Evolutionary conservation across 2,797 vertebrate species (phyloP), one percentile per base, ranked within the genome.

Genomic region (Choloepus didactylus): DNA sequence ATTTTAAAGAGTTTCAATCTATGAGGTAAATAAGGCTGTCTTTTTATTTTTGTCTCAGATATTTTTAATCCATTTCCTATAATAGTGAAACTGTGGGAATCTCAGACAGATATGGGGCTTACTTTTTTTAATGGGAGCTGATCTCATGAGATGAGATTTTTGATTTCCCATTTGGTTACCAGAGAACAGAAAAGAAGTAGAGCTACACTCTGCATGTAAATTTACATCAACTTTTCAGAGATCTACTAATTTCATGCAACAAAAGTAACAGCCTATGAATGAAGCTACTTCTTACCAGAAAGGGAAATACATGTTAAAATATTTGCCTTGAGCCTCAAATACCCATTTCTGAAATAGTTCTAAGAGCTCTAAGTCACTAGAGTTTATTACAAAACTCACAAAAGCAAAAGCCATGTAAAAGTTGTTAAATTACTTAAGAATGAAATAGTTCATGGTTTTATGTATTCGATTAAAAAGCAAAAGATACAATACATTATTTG

Each of bases 121-220:
- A 75, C 3, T 38, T 87, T 89, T 96, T 97, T 90, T 90, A 82
- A 49, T 44, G 59, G 54, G 29, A 77, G 51, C 44, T 94, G 60
- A 96, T 92, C 83, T 95, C 94, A 84, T 81, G 80, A 94, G 67
- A 94, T 89, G 81, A 96, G 73, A 67, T 92, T 97, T 91, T 97
- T 98, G 4, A 96, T 98, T 98, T 98, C 95, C 73, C 87, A 97
- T 49, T 81, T 93, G 93, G 44, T 4, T 97, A 49, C 77, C 7
- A 70, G 54, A 96, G 54, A 62, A 72, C 12, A 66, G 67, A 73
- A 46, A 81, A 77, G 64, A 62, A 56, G 14, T 79, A 86, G n/a
- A 84, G 85, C 66, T 82, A 38, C 51, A 75, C 21, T 88, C 59
- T 81, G 38, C 19, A 59, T 94, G 79, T 96, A 94, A 97, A 97